These are phyloP conservation scores for Pelobates fuscus DNA, from an alignment of 2,113 vertebrate species.

Conservation along the genomic window DNA sequence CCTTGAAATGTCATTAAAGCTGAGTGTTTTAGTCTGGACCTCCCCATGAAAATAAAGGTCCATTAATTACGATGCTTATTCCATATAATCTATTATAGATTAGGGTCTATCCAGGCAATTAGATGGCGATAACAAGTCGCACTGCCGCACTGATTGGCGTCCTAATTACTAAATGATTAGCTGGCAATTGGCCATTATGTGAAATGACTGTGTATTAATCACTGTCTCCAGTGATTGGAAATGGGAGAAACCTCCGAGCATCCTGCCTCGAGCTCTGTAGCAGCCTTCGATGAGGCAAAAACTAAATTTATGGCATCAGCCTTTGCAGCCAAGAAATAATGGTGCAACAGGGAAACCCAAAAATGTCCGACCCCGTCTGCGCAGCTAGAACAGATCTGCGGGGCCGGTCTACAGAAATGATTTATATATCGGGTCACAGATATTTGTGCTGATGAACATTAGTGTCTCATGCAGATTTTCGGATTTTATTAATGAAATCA, in stretches of 20 bases:
- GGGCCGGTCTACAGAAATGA: background rate
- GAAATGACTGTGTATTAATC: conserved; percentile 44
- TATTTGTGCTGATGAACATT: no score
- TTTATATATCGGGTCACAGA: no score
- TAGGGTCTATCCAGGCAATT: conserved; percentile 32
- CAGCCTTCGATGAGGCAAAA: conserved; percentile 30
- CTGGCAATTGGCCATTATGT: conserved; percentile 43
- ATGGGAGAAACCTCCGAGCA: conserved; percentile 19
- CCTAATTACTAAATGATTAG: conserved; percentile 49
- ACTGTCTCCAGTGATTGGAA: conserved; percentile 44
- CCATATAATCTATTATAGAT: conserved; percentile 46
- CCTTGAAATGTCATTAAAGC: conserved; percentile 15
- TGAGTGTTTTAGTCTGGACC: conserved; percentile 30
- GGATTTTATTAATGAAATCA: no score
- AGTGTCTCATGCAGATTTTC: no score
- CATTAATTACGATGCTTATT: conserved; percentile 40
- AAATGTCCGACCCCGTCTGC: conserved; percentile 13
- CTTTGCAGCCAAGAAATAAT: conserved; percentile 39
- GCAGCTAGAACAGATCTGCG: background rate
- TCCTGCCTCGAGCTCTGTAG: conserved; percentile 8
- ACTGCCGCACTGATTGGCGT: conserved; percentile 29
- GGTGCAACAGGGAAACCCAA: conserved; percentile 5
- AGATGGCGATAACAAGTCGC: conserved; percentile 38
- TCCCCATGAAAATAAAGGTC: conserved; percentile 33
- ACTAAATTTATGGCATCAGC: conserved; percentile 35